phyloP scores from a whole-genome alignment of 2,797 vertebrate genomes.

The Echeneis naucrates region DNA sequence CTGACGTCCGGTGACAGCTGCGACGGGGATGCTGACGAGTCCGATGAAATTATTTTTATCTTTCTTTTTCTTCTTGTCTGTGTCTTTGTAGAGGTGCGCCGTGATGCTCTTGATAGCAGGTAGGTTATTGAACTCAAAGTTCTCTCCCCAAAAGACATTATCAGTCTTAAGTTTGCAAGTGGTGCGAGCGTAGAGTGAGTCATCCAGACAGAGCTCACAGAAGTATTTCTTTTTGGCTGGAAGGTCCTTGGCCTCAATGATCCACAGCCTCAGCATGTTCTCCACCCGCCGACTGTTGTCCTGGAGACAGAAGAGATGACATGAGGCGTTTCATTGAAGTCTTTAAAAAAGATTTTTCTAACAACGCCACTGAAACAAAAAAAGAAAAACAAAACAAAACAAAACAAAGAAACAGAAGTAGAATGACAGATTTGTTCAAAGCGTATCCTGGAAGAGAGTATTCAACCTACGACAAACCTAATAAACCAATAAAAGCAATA shows the following conservation, averaged over 20 bases:
- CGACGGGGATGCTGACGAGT: conserved; percentile 91
- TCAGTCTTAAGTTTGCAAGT: conserved; percentile 99
- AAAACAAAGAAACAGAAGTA: too few species aligned
- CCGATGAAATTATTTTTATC: conserved; percentile 98
- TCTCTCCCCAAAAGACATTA: conserved; percentile 99
- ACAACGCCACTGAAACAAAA: not conserved
- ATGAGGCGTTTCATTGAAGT: conserved; percentile 3
- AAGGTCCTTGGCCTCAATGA: conserved; percentile 98
- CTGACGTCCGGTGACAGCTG: conserved; percentile 91
- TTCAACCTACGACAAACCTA: not conserved
- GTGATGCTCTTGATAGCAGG: conserved; percentile 91
- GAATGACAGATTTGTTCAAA: not conserved
- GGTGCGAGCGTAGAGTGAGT: conserved; percentile 96
- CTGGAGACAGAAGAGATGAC: conserved; percentile 72
- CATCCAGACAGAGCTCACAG: conserved; percentile 97
- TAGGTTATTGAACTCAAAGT: conserved; percentile 99
- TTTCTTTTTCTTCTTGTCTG: conserved; percentile 99
- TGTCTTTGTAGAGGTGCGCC: conserved; percentile 97
- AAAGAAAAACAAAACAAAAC: too few species aligned
- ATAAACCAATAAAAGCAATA: not conserved
- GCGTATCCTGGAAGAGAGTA: not conserved
- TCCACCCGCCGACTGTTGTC: conserved; percentile 98
- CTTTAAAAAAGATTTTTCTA: not conserved
- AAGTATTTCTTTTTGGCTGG: conserved; percentile 98
- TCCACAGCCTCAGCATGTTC: conserved; percentile 95